These are phyloP conservation scores for Dasypolia templi DNA, from an alignment of 2,888 invertebrate genomes.

Conservation along the genomic window DNA sequence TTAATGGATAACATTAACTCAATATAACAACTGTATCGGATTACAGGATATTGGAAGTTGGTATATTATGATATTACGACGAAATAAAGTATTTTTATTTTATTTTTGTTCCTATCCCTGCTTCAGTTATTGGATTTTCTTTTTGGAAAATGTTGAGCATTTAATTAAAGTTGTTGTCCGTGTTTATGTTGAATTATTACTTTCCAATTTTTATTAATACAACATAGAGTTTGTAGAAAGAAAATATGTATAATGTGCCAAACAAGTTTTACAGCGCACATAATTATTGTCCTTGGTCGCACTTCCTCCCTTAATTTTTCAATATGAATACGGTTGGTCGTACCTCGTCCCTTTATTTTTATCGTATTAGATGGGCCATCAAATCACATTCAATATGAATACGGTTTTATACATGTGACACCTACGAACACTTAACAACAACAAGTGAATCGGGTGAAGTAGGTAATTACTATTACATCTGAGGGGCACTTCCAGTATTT, in stretches of 20 bases:
- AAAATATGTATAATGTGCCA: background rate
- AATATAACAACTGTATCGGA: constrained; percentile 61
- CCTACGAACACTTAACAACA: background rate
- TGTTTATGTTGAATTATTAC: constrained; percentile 28
- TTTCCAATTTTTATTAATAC: constrained; percentile 11
- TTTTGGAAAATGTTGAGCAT: constrained; percentile 22
- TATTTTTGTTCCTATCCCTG: background rate
- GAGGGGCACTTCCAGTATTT: too few species aligned
- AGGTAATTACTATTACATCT: background rate
- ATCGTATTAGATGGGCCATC: background rate
- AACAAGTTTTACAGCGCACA: background rate
- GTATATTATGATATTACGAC: constrained; percentile 46
- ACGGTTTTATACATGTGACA: background rate
- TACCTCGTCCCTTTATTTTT: background rate
- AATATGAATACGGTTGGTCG: background rate
- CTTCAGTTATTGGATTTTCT: constrained; percentile 28
- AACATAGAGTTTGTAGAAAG: constrained; percentile 1
- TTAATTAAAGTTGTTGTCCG: constrained; percentile 42
- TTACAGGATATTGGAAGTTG: constrained; percentile 59
- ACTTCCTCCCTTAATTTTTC: background rate
- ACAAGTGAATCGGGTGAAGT: background rate
- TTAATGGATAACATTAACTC: constrained; percentile 74
- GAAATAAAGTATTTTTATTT: constrained; percentile 31
- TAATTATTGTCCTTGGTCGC: too few species aligned
- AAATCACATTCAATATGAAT: background rate